Percentiles rank a stretch among this genome's conserved stretches.
phyloP scores from a whole-genome alignment of 1,140 invertebrate species.

The Mactra quadrangularis region DNA sequence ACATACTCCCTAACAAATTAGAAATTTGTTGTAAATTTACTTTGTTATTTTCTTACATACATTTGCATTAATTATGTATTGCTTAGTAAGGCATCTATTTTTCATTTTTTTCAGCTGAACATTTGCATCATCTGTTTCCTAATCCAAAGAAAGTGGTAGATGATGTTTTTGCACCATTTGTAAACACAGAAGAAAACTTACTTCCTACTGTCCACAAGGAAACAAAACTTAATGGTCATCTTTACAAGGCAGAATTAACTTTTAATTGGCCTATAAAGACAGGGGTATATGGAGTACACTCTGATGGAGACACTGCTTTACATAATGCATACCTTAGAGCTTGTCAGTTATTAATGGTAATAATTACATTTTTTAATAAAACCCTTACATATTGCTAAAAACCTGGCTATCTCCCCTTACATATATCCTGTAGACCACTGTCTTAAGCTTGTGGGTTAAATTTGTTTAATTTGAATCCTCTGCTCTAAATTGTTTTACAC shows the following conservation, averaged over 20 bases:
- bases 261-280: slow-evolving; percentile 59
- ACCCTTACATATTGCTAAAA: too few relatives aligned
- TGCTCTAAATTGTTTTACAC: too few relatives aligned
- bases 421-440: too few relatives aligned
- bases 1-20: too few relatives aligned
- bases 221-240: slow-evolving; percentile 1
- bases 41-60: too few relatives aligned
- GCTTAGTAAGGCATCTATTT: neutral
- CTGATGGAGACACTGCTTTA: slow-evolving; percentile 38
- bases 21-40: too few relatives aligned
- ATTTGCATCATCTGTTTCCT: slow-evolving; percentile 46
- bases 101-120: neutral
- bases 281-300: slow-evolving; percentile 48
- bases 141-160: slow-evolving; percentile 60
- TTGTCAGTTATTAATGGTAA: slow-evolving; percentile 58
- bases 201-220: slow-evolving; percentile 1
- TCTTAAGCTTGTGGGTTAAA: too few relatives aligned
- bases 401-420: too few relatives aligned
- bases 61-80: too few relatives aligned
- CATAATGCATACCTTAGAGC: slow-evolving; percentile 63
- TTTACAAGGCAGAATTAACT: slow-evolving; percentile 53
- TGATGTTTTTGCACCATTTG: slow-evolving; percentile 52
- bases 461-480: too few relatives aligned
- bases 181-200: slow-evolving; percentile 19
- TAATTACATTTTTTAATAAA: too few relatives aligned